Evolutionary conservation across 1,140 invertebrate species (phyloP).

Genomic region (Saxidomus purpurata): DNA sequence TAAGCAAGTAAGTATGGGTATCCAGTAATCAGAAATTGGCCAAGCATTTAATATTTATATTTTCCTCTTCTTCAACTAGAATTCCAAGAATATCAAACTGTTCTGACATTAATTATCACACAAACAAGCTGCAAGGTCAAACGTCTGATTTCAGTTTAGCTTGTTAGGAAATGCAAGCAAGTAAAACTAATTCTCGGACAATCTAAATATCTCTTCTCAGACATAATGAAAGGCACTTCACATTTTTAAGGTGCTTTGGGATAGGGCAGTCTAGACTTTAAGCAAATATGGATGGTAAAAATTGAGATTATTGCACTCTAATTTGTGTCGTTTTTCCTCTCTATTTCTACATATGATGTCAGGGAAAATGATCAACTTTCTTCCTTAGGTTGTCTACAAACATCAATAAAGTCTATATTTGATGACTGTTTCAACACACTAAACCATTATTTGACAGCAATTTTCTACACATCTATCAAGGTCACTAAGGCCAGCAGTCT

Average conservation of each 20-base stretch:
- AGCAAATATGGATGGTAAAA: slow-evolving; percentile 1
- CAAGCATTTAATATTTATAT: no score
- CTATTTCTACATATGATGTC: slow-evolving; percentile 22
- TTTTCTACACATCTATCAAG: slow-evolving; percentile 40
- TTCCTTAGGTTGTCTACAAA: neutral
- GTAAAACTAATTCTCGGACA: neutral
- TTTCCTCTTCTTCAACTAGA: neutral
- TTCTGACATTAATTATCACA: neutral
- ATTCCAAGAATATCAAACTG: neutral
- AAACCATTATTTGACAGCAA: neutral
- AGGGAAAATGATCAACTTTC: neutral
- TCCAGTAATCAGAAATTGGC: no score
- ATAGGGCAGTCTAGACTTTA: no score
- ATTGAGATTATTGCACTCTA: neutral
- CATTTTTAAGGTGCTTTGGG: neutral
- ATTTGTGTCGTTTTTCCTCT: neutral
- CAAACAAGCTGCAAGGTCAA: slow-evolving; percentile 4
- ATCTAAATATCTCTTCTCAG: neutral
- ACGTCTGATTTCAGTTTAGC: neutral
- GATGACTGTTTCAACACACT: neutral
- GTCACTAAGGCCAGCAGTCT: slow-evolving; percentile 19
- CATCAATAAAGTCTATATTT: slow-evolving; percentile 12
- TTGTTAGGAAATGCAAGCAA: neutral
- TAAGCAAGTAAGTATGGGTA: no score
- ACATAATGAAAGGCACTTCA: slow-evolving; percentile 15